Conservation (phyloP, 1,140 invertebrate genomes). For the Laodelphax striatellus region DNA sequence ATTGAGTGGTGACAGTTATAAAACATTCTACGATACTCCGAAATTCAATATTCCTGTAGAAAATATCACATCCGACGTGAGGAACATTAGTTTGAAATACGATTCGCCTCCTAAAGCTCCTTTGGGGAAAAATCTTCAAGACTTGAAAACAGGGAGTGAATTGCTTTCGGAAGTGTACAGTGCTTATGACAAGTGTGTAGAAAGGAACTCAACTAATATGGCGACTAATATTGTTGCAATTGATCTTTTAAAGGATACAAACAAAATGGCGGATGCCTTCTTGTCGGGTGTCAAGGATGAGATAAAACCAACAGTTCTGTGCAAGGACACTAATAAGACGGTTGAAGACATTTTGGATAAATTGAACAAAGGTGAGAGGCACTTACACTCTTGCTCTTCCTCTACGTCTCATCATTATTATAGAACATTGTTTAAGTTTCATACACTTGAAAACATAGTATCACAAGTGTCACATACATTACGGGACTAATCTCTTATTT, state of each 20-base stretch:
- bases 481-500: no score
- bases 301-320: slow-evolving; percentile 5
- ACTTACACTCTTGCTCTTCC: background rate
- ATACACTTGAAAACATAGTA: background rate
- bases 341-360: slow-evolving; percentile 26
- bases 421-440: background rate
- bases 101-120: no score
- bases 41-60: slow-evolving; percentile 37
- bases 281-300: slow-evolving; percentile 27
- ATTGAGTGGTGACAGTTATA: slow-evolving; percentile 38
- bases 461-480: background rate
- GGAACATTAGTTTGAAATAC: background rate
- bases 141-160: slow-evolving; percentile 15
- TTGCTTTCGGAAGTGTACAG: background rate
- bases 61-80: background rate
- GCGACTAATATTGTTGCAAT: background rate
- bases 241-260: slow-evolving; percentile 26
- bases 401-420: background rate
- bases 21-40: slow-evolving; percentile 45
- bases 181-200: no score
- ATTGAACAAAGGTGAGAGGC: slow-evolving; percentile 20
- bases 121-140: background rate
- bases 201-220: slow-evolving; percentile 6
- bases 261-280: slow-evolving; percentile 28
- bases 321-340: slow-evolving; percentile 11